These are phyloP conservation scores for Stigmatopora argus DNA, from an alignment of 2,113 vertebrate genomes.

Conservation along the genomic window DNA sequence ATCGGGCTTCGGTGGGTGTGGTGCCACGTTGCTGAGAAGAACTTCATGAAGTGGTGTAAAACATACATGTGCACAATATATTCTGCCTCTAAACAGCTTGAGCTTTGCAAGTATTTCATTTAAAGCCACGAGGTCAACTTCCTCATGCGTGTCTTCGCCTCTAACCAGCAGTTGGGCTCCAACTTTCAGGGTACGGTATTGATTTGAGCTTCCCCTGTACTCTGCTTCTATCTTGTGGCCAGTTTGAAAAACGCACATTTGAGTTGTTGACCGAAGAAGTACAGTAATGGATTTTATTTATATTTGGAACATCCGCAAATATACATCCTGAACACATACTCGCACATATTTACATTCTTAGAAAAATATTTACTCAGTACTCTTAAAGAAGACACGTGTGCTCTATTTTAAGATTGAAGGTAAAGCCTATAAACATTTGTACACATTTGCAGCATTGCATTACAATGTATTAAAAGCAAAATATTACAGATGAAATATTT, in stretches of 20 bases:
- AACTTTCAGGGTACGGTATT: not conserved
- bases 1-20: constrained; percentile 43
- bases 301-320: constrained; percentile 1
- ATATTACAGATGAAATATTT: too few relatives aligned
- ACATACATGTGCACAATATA: not conserved
- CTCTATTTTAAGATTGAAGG: not conserved
- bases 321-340: not conserved
- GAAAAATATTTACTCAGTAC: not conserved
- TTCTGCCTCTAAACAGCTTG: not conserved
- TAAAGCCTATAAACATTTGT: not conserved
- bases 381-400: not conserved
- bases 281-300: not conserved
- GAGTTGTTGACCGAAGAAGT: not conserved
- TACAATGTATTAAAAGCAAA: not conserved
- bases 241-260: not conserved
- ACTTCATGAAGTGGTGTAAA: constrained; percentile 37
- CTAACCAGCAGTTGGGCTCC: constrained; percentile 3
- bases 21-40: constrained; percentile 64
- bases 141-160: constrained; percentile 20
- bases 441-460: not conserved
- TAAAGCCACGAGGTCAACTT: constrained; percentile 26
- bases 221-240: constrained; percentile 59
- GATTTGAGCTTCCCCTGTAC: constrained; percentile 16
- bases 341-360: not conserved
- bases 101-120: constrained; percentile 21